phyloP scores from a whole-genome alignment of 2,797 vertebrate genomes.

The Melanotaenia boesemani region DNA sequence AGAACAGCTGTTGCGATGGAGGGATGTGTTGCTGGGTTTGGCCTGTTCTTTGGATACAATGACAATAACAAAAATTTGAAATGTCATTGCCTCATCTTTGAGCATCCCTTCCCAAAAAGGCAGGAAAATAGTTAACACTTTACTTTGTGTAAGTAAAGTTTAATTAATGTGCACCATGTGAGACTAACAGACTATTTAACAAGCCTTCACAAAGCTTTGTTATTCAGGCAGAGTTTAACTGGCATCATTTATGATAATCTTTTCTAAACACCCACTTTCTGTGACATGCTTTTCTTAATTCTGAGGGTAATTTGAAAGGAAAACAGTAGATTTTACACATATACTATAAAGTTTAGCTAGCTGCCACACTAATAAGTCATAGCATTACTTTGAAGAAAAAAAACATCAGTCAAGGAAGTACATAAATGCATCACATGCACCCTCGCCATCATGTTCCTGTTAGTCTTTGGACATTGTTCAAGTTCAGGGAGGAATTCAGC shows the following conservation, averaged over 20 bases:
- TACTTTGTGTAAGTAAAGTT: background rate
- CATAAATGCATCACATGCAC: too few relatives aligned
- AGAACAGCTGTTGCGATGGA: background rate
- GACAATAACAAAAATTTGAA: background rate
- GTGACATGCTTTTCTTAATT: background rate
- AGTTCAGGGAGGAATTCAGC: slow-evolving; percentile 30
- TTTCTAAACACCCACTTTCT: background rate
- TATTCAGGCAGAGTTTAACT: background rate
- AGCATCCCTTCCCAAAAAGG: background rate
- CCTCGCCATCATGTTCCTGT: background rate
- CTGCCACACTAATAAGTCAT: background rate
- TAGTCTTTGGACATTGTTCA: slow-evolving; percentile 1
- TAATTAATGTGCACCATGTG: background rate
- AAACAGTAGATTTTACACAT: background rate
- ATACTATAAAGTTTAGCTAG: background rate
- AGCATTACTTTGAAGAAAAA: background rate
- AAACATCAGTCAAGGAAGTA: background rate
- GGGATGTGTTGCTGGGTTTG: background rate
- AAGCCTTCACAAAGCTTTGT: background rate
- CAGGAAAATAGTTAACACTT: background rate
- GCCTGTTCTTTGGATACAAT: background rate
- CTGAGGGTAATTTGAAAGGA: background rate
- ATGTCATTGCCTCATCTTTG: background rate
- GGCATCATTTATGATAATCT: background rate
- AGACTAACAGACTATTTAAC: background rate